phyloP scores from a whole-genome alignment of 2,113 vertebrate genomes.

The Pardalotus punctatus region DNA sequence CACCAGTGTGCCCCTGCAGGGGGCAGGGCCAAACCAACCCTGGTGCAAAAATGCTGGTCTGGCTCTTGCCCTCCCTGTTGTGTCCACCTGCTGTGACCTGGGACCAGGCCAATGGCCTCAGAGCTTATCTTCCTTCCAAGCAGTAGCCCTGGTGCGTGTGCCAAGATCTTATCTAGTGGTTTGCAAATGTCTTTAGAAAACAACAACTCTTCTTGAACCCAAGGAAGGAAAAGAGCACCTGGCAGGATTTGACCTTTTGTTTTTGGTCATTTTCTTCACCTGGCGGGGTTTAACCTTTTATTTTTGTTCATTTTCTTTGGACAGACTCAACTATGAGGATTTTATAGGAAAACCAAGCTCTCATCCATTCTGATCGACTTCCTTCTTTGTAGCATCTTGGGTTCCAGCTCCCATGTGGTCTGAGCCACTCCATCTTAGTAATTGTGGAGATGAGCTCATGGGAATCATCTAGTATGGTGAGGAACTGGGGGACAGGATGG shows the following conservation, averaged over 20 bases:
- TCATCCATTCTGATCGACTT: background rate
- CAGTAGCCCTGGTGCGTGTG: accelerated
- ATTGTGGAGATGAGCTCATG: accelerated
- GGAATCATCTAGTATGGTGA: background rate
- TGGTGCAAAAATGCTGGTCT: background rate
- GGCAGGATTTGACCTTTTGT: slow-evolving; percentile 15
- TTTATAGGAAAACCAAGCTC: background rate
- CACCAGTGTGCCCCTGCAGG: background rate
- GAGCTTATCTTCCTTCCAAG: slow-evolving; percentile 25
- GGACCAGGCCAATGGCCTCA: background rate
- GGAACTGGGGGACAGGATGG: background rate
- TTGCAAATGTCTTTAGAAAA: slow-evolving; percentile 25
- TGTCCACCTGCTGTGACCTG: background rate
- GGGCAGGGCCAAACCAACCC: background rate
- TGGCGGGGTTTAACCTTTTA: slow-evolving; percentile 5
- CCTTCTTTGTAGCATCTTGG: background rate
- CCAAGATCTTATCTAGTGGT: background rate
- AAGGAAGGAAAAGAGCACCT: slow-evolving; percentile 31
- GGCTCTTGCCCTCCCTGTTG: background rate
- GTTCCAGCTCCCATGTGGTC: background rate
- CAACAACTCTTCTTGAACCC: background rate
- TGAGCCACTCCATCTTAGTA: accelerated
- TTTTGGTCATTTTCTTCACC: background rate
- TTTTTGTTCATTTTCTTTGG: background rate
- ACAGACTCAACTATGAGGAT: background rate